Base-by-base conservation (phyloP, 2,113 vertebrate genomes). In the Beaufortia kweichowensis region DNA sequence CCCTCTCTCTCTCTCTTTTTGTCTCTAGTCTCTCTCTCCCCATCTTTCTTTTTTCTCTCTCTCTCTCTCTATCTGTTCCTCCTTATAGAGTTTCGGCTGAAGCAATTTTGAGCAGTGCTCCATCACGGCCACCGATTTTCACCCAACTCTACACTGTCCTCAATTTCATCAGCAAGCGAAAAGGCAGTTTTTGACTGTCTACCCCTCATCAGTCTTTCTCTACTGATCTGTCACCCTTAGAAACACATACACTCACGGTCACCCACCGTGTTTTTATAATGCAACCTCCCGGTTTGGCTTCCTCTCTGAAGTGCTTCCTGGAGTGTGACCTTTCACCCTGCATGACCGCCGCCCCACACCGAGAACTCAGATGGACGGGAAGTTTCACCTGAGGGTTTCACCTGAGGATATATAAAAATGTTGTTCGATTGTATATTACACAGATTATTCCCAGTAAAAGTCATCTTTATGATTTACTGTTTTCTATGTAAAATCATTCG, bases 161-260 rank as follows among this genome's bases (percentile, higher is more conserved):
- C 84, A 89, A 91, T 91, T 90, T 87, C 83, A 87, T 86, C 86
- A 82, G 83, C 84, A 81, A 73, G 71, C 50, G 35, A 56, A 70
- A 56, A 35, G 48, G 31, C 33, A 43, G 55, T 60, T 60, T 60
- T 59, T 59, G 73, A 80, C 67, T 55, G 24, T 70, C 46, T 21
- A 48, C 39, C n/a, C 11, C 53, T 57, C 43, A 48, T 70, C 76
- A n/a, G 19, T 46, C 19, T 57, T 21, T 24, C 56, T 46, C n/a
- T 33, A 21, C 23, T 3, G 6, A 50, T 31, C 63, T 14, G 21
- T 48, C 35, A 12, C 35, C 56, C 29, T 39, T 21, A 9, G 35
- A 39, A 29, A n/a, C 60, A 29, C 48, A 57, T 57, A 73, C 24
- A 29, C 71, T 61, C 41, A 74, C 12, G 41, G 24, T 74, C 41